Conservation (phyloP, 2,113 vertebrate genomes). For the Cettia cetti region DNA sequence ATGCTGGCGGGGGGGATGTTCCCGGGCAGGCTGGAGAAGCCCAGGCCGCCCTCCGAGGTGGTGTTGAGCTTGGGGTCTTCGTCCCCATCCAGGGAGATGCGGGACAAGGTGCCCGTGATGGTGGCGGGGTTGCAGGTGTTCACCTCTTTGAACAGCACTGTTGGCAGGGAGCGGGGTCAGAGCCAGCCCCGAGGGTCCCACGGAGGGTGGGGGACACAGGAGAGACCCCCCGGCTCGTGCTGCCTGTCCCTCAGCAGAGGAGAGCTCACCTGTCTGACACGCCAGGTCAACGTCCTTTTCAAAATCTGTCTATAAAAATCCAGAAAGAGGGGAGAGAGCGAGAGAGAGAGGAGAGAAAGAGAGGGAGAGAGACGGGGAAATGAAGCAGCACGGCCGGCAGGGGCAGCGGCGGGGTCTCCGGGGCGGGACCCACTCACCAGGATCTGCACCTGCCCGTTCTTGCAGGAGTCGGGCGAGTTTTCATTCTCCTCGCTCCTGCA, state of each 20-base stretch:
- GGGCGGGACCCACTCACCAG: conserved; percentile 85
- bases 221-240: rapidly evolving
- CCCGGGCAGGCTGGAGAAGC: conserved; percentile 91
- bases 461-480: conserved; percentile 97
- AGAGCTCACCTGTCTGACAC: conserved; percentile 92
- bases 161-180: background rate
- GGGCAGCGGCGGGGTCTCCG: background rate
- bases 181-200: rapidly evolving
- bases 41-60: conserved; percentile 84
- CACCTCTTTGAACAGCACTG: conserved; percentile 97
- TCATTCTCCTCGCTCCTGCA: conserved; percentile 94
- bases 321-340: conserved; percentile 50
- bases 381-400: conserved; percentile 40
- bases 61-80: conserved; percentile 92
- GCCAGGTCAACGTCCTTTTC: conserved; percentile 99
- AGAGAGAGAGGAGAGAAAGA: conserved; percentile 57
- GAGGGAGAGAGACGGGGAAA: background rate
- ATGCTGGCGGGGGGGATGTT: conserved; percentile 89
- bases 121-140: conserved; percentile 96
- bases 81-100: conserved; percentile 94
- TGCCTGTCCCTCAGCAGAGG: background rate
- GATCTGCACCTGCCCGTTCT: conserved; percentile 99
- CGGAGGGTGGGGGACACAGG: background rate
- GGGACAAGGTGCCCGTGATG: conserved; percentile 95
- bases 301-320: conserved; percentile 92